Evolutionary conservation across 2,113 vertebrate species (phyloP), one percentile per base, ranked within the genome.

Genomic region (Hepsetus odoe): DNA sequence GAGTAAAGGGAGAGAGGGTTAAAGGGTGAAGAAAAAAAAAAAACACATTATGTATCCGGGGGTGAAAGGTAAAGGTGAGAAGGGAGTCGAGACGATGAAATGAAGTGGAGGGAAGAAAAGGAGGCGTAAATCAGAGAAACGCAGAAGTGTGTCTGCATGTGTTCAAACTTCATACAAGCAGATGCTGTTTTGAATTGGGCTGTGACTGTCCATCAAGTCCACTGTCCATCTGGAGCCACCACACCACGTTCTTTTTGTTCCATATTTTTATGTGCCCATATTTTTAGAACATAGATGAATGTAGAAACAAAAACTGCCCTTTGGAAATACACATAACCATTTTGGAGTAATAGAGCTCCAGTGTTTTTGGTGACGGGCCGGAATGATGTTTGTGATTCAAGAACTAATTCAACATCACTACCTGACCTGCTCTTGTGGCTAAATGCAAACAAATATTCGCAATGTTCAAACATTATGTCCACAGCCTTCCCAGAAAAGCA

Each of bases 1-100:
- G 16, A 16, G 11, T 10, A 7, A 14, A 33, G 35, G 11, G 28
- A 44, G 9, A 32, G 61, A 61, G 58, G n/a, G 20, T 13, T 33
- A 32, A 28, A 16, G 22, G 22, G 46, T n/a, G 61, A 35, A 69
- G 51, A 32, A 42, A n/a, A n/a, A 46, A 16, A 68, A 24, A 18
- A 40, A 32, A 33, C 9, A 16, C 13, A 44, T 44, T 44, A 44
- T 11, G 4, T 14, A 44, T 44, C 12, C 1, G 30, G 55, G 32
- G 30, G 70, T 35, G 20, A 18, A 51, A 67, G 24, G 12, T 76
- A 76, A 76, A 76, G 79, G 73, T 76, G 72, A 81, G 42, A 71
- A 56, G 26, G 44, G 9, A 62, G 44, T 12, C 1, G 44, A 69
- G 58, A 75, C 11, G 72, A 75, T 61, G 72, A 70, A 80, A 35